These are phyloP conservation scores for Australoheros facetus DNA, from an alignment of 2,797 vertebrate species.

Conservation along the genomic window DNA sequence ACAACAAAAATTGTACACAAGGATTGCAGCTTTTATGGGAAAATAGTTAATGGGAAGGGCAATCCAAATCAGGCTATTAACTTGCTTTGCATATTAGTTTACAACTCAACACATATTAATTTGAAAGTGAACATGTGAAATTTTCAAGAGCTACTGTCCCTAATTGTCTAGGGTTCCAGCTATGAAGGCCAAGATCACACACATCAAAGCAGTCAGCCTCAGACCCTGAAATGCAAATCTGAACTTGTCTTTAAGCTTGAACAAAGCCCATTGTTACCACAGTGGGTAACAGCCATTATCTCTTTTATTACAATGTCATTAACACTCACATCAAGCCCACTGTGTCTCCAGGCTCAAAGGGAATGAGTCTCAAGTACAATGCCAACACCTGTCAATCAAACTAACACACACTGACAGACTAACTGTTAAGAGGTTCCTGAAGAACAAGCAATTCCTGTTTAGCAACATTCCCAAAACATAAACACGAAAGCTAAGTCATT, in stretches of 20 bases:
- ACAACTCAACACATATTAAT: conserved; percentile 36
- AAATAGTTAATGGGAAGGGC: conserved; percentile 11
- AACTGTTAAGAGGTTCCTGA: conserved; percentile 38
- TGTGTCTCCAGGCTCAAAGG: conserved; percentile 41
- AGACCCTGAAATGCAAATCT: conserved; percentile 12
- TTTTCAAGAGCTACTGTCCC: conserved; percentile 2
- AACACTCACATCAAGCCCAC: conserved; percentile 51
- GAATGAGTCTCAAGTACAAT: conserved; percentile 47
- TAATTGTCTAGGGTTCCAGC: conserved; percentile 38
- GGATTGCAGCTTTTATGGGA: neutral
- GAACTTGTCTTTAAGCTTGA: conserved; percentile 36
- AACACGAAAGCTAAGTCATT: neutral
- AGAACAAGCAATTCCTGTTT: conserved; percentile 52
- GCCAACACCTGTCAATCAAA: conserved; percentile 68
- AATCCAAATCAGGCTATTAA: conserved; percentile 14
- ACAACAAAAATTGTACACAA: conserved; percentile 7
- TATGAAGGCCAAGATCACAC: conserved; percentile 20
- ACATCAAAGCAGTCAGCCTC: neutral
- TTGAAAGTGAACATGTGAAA: conserved; percentile 42
- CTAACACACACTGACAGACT: conserved; percentile 43
- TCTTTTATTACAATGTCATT: conserved; percentile 50
- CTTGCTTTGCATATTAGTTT: conserved; percentile 48
- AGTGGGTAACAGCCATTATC: conserved; percentile 45
- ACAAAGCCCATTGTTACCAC: conserved; percentile 26
- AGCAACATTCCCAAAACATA: conserved; percentile 56